Percentiles rank a stretch among this genome's conserved stretches.
Evolutionary conservation across 2,888 invertebrate species (phyloP).

Genomic region (Drosophila kuntzei): DNA sequence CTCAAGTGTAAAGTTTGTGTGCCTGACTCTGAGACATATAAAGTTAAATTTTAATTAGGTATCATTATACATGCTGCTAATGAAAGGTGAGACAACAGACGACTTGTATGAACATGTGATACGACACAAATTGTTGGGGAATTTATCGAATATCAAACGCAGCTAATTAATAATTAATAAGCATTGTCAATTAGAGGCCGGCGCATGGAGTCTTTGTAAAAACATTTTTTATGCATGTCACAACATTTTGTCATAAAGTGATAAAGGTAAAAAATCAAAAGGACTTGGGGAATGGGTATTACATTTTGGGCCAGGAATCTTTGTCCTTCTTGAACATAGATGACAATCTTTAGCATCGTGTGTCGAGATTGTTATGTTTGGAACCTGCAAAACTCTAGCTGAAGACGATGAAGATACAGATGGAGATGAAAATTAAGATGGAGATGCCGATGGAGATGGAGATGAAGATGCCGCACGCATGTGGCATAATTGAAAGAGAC

Average conservation of each 20-base stretch:
- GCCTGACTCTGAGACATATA: not conserved
- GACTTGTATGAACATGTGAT: conserved; percentile 8
- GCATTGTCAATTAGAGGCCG: conserved; percentile 68
- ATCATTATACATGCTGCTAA: conserved; percentile 9
- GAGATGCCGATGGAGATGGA: conserved; percentile 32
- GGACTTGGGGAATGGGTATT: conserved; percentile 12
- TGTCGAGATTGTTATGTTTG: conserved; percentile 65
- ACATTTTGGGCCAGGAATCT: conserved; percentile 14
- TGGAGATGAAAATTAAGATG: conserved; percentile 17
- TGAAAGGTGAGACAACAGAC: conserved; percentile 8
- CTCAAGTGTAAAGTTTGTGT: conserved; percentile 12
- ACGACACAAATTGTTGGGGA: conserved; percentile 14
- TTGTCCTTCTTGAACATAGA: conserved; percentile 36
- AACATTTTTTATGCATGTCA: conserved; percentile 70
- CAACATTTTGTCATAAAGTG: conserved; percentile 71
- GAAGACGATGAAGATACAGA: conserved; percentile 23
- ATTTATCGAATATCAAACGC: conserved; percentile 43
- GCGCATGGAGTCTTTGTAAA: conserved; percentile 28
- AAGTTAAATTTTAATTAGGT: conserved; percentile 54
- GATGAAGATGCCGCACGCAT: conserved; percentile 67
- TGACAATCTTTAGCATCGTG: conserved; percentile 51
- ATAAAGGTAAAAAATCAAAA: conserved; percentile 68
- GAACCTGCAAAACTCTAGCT: conserved; percentile 15
- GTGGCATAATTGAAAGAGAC: conserved; percentile 79
- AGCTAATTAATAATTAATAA: conserved; percentile 78